Evolutionary conservation across 2,888 invertebrate genomes (phyloP).

Genomic region (Tinea semifulvella): DNA sequence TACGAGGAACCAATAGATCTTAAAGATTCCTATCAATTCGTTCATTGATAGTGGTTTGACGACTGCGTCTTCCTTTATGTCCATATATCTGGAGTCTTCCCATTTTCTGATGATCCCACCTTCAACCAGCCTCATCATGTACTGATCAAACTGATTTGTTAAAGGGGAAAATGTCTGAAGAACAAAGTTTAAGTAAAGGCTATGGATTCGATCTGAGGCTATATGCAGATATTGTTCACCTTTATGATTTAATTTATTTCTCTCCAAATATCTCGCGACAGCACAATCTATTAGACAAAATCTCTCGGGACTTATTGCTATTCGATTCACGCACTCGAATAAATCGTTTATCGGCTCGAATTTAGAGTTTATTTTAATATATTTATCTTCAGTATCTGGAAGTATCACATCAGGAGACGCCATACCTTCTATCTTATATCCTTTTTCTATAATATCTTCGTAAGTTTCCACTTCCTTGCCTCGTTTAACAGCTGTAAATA

Average conservation of each 20-base stretch:
- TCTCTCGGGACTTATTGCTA: slow-evolving; percentile 36
- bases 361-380: slow-evolving; percentile 38
- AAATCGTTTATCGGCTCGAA: slow-evolving; percentile 33
- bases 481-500: slow-evolving; percentile 47
- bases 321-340: slow-evolving; percentile 34
- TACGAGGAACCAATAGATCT: slow-evolving; percentile 30
- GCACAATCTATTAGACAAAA: slow-evolving; percentile 56
- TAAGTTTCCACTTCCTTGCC: slow-evolving; percentile 53
- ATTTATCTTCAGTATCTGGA: slow-evolving; percentile 43
- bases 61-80: slow-evolving; percentile 41
- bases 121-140: slow-evolving; percentile 40
- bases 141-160: slow-evolving; percentile 35
- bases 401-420: slow-evolving; percentile 50
- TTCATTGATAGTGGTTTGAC: slow-evolving; percentile 36
- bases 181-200: slow-evolving; percentile 42
- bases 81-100: slow-evolving; percentile 45
- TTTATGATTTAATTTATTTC: slow-evolving; percentile 39
- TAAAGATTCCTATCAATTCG: slow-evolving; percentile 40
- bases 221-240: slow-evolving; percentile 53
- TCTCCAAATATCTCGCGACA: slow-evolving; percentile 38
- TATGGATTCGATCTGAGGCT: slow-evolving; percentile 47
- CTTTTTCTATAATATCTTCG: slow-evolving; percentile 47
- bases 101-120: slow-evolving; percentile 51
- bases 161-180: slow-evolving; percentile 41
- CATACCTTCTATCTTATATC: slow-evolving; percentile 46